Base-by-base conservation (phyloP, 2,888 invertebrate genomes). In the Hybos culiciformis region DNA sequence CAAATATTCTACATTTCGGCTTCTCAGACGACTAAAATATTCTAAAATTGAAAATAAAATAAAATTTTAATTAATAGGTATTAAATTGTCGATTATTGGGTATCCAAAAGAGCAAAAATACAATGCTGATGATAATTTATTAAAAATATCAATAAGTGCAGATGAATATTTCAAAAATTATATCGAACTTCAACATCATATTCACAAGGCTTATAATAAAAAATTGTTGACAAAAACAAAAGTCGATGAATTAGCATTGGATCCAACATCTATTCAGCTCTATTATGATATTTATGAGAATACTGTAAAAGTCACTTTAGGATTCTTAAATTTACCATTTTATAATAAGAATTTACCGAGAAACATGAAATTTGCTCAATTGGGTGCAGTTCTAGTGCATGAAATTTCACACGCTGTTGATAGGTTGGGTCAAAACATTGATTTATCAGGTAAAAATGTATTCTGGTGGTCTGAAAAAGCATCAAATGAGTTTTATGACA, bases 281-380 rank as follows among this genome's bases (percentile, higher is more conserved):
- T n/a, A n/a, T 21, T 36, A 36, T 36, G 4, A 7, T 19, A 14
- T 36, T 36, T 7, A 21, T n/a, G 36, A 36, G 4, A 36, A 36
- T 36, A 20, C n/a, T n/a, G 19, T 36, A 21, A 21, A 21, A 21
- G n/a, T 36, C 7, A 14, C 36, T 19, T 36, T 36, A 14, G 36
- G 36, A 5, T 36, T 36, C 18, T 36, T 36, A 21, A 36, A 36
- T 12, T 21, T 21, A 36, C 36, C 36, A 36, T 36, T 36, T 21
- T 36, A 36, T 21, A 36, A 19, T 20, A 36, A 36, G 21, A 14
- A n/a, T 20, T 21, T 36, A 21, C 36, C 36, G 21, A 36, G 36
- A 21, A 36, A 36, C 21, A 36, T 36, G 36, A 36, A 36, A 36
- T 36, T 36, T 14, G 36, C 36, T 3, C 21, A 36, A 36, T 19